A percentile compares a stretch with the other conserved stretches of the same genome.
phyloP scores from a whole-genome alignment of 2,888 invertebrate species.

The Scaptomyza reducta region DNA sequence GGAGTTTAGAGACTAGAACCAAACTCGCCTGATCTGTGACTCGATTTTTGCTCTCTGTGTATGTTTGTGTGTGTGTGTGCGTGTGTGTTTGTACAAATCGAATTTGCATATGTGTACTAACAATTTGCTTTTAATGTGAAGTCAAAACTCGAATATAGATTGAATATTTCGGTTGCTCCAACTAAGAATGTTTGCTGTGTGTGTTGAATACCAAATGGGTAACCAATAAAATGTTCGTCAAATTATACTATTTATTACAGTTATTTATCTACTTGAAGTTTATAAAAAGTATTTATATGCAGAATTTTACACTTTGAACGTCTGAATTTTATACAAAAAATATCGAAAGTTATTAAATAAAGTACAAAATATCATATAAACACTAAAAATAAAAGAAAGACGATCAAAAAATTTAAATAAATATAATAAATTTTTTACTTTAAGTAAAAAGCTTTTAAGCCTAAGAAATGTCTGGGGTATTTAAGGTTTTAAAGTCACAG shows the following conservation, averaged over 20 bases:
- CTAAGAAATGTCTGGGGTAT: no score
- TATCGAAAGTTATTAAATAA: no score
- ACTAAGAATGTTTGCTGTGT: constrained; percentile 2
- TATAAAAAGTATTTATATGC: no score
- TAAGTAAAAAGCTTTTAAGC: no score
- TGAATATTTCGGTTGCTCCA: constrained; percentile 32
- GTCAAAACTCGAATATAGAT: constrained; percentile 52
- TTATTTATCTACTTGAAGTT: no score
- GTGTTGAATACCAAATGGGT: constrained; percentile 37
- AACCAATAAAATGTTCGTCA: background rate
- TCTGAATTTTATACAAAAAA: no score
- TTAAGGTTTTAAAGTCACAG: no score
- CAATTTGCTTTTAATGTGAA: constrained; percentile 53
- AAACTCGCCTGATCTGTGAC: constrained; percentile 39
- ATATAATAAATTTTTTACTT: no score
- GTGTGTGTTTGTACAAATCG: constrained; percentile 37
- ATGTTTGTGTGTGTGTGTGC: constrained; percentile 9
- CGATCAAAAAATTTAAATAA: no score
- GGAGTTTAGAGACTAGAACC: constrained; percentile 34
- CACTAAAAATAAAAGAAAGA: no score
- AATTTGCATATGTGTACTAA: constrained; percentile 70
- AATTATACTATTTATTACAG: constrained; percentile 20
- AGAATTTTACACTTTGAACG: no score
- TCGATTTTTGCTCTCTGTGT: constrained; percentile 16
- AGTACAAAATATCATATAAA: no score